Percentiles rank a stretch among this genome's conserved stretches.
Conservation (phyloP, 2,888 invertebrate genomes). For the Tillus elongatus region DNA sequence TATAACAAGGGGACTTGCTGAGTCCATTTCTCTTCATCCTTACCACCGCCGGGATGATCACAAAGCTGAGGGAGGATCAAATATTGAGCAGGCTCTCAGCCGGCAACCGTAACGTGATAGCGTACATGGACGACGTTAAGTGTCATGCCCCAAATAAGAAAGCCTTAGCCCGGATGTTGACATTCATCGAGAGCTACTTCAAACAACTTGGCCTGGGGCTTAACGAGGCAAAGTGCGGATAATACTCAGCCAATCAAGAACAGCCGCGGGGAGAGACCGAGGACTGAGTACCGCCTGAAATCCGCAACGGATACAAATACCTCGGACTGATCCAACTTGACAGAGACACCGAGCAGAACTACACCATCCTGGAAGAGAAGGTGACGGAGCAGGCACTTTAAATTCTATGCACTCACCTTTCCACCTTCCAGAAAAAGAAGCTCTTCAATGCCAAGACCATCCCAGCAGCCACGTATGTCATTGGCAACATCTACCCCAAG, state of each 20-base stretch:
- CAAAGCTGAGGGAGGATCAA: too few species aligned
- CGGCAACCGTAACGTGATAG: neutral
- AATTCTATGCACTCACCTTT: neutral
- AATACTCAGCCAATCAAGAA: neutral
- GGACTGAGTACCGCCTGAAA: neutral
- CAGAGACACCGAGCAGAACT: neutral
- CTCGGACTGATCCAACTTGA: neutral
- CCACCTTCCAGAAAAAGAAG: constrained; percentile 9
- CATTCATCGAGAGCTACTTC: neutral
- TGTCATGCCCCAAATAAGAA: neutral
- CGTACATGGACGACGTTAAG: constrained; percentile 4
- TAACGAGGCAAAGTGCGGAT: constrained; percentile 1
- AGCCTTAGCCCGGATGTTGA: neutral
- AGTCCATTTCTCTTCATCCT: too few species aligned
- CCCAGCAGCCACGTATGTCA: constrained; percentile 15
- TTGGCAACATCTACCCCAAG: constrained; percentile 14
- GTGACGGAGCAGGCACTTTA: neutral
- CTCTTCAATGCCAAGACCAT: constrained; percentile 13
- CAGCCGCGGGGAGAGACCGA: neutral
- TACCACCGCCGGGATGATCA: too few species aligned
- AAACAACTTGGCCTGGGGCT: neutral
- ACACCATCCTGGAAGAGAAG: neutral
- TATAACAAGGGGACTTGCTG: too few species aligned
- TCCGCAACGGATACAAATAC: neutral
- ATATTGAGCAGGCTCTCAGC: neutral